These are phyloP conservation scores for Vidua macroura DNA, from an alignment of 2,113 vertebrate species.

Conservation along the genomic window DNA sequence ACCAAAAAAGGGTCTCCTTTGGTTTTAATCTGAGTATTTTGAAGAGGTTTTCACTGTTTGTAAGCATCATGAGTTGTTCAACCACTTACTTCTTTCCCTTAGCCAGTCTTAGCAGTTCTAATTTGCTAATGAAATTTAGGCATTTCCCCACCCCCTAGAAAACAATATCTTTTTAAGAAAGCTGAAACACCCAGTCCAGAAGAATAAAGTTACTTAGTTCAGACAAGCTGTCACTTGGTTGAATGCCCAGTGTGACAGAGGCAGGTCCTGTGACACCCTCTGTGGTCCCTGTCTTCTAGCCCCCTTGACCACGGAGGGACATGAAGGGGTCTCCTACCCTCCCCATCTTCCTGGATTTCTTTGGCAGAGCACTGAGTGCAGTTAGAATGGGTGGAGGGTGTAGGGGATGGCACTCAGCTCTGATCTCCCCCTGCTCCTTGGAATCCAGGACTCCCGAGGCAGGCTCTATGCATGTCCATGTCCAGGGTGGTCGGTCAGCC, in stretches of 20 bases:
- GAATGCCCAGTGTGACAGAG: fast-evolving
- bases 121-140: not conserved
- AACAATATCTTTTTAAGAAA: not conserved
- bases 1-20: conserved; percentile 46
- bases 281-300: not conserved
- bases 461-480: fast-evolving
- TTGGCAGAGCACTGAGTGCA: not conserved
- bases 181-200: not conserved
- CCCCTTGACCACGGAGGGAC: not conserved
- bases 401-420: not conserved
- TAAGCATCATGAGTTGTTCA: not conserved
- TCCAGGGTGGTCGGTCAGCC: too few relatives aligned
- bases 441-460: not conserved
- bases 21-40: conserved; percentile 42
- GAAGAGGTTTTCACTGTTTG: conserved; percentile 25
- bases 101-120: not conserved
- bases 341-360: not conserved
- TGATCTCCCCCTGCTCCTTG: not conserved
- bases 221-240: not conserved
- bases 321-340: not conserved
- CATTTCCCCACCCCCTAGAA: not conserved
- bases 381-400: not conserved
- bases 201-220: not conserved
- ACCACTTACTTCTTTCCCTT: not conserved
- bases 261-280: fast-evolving